Evolutionary conservation across 1,140 invertebrate species (phyloP), one percentile per base, ranked within the genome.

Genomic region (honey bee (Apis mellifera)): DNA sequence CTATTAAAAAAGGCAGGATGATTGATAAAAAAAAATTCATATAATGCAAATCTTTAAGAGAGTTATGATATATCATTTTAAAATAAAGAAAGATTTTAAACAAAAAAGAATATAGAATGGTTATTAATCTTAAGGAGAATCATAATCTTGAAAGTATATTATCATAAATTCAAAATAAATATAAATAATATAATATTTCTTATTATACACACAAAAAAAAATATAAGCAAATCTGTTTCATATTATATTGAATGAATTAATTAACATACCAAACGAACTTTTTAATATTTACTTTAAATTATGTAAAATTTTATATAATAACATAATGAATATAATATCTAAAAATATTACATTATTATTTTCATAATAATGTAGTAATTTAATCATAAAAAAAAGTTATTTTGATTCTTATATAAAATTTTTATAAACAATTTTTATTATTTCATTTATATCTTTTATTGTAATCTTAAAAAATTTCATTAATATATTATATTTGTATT

Each of bases 1-100:
- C 79, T 82, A 60, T 82, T 68, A 52, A 68, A 75, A 66, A 82
- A 82, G 79, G 79, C 79, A 76, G 73, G 79, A 23, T 76, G 78
- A 75, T 81, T 57, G 73, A 71, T 68, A 70, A 77, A 26, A 77
- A 84, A 65, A 62, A 78, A 78, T 79, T 84, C 76, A 48, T 83
- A 69, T 42, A 65, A 71, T 50, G 60, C 17, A 66, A 83, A 86
- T 68, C 21, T 70, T 68, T 57, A 42, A 81, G 72, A 68, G 23
- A 72, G 73, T 78, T 77, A 84, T 69, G 54, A 23, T 76, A 76
- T 54, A 68, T 59, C 21, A 59, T 21, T 66, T 57, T 42, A 42
- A 42, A 42, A 42, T 42, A 42, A 42, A 42, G 3, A 5, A 75
- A 71, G 23, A n/a, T 68, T 82, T 82, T 82, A 76, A 82, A 75